phyloP scores from a whole-genome alignment of 2,888 invertebrate genomes.

The Tortricodes alternella region DNA sequence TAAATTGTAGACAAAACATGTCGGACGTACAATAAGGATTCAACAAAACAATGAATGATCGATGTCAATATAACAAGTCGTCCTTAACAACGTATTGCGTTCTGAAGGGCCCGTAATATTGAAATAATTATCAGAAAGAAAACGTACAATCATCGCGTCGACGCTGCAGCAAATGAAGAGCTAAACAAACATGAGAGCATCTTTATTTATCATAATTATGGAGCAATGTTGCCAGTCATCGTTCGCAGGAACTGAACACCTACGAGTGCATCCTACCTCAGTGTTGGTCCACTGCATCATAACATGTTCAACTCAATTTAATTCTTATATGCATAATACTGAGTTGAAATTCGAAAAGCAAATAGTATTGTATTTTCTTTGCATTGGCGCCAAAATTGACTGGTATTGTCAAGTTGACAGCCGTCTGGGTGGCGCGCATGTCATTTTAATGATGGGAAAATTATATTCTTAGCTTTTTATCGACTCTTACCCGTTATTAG shows the following conservation, averaged over 20 bases:
- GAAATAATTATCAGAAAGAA: constrained; percentile 35
- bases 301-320: constrained; percentile 34
- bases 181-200: constrained; percentile 74
- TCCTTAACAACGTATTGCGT: constrained; percentile 5
- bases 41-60: constrained; percentile 33
- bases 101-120: constrained; percentile 24
- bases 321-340: constrained; percentile 36
- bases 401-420: constrained; percentile 70
- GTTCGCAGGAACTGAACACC: constrained; percentile 77
- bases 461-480: constrained; percentile 23
- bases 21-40: background rate
- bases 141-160: constrained; percentile 47
- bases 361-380: constrained; percentile 19
- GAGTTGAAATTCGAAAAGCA: background rate
- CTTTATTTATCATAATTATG: constrained; percentile 79
- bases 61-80: constrained; percentile 21
- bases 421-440: constrained; percentile 68
- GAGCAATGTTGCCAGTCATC: constrained; percentile 66
- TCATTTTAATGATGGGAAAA: constrained; percentile 46
- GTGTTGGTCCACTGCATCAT: constrained; percentile 14
- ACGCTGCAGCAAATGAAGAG: constrained; percentile 74
- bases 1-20: too few species aligned
- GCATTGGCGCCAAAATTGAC: constrained; percentile 75
- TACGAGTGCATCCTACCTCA: constrained; percentile 49
- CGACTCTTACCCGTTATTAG: background rate